Evolutionary conservation across 2,797 vertebrate species (phyloP).

Genomic region (Gobionotothen gibberifrons): DNA sequence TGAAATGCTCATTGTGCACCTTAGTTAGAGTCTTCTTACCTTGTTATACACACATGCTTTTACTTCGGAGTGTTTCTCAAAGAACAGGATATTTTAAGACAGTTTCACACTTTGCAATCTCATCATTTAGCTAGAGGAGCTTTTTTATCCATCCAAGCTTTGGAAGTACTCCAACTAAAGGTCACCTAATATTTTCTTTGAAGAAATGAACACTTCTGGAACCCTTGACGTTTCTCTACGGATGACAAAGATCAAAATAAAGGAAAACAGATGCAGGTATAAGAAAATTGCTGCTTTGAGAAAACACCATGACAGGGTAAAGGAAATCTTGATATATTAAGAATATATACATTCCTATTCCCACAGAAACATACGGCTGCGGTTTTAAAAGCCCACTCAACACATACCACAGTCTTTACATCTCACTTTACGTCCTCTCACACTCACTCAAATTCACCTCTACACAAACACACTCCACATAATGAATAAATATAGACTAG

Average conservation of each 20-base stretch:
- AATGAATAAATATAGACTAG: conserved; percentile 41
- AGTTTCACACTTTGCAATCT: not conserved
- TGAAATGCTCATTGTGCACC: conserved; percentile 3
- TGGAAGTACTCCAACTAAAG: conserved; percentile 2
- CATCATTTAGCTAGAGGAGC: conserved; percentile 6
- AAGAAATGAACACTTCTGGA: not conserved
- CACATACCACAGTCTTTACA: not conserved
- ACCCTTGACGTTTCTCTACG: not conserved
- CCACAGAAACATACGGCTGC: conserved; percentile 7
- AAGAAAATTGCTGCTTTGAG: not conserved
- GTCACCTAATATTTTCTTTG: not conserved
- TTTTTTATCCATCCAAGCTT: not conserved
- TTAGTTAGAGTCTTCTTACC: not conserved
- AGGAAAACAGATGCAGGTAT: not conserved
- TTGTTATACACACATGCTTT: not conserved
- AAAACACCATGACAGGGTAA: not conserved
- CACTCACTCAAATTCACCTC: conserved; percentile 27
- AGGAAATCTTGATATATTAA: not conserved
- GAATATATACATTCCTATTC: not conserved
- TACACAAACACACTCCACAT: conserved; percentile 30
- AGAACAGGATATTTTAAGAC: conserved; percentile 12
- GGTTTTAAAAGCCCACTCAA: conserved; percentile 12
- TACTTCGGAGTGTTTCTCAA: not conserved
- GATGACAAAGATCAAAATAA: not conserved
- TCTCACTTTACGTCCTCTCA: conserved; percentile 25